Conservation (phyloP, 35 echinoderm and acorn worm species). For the Chiridota heheva region DNA sequence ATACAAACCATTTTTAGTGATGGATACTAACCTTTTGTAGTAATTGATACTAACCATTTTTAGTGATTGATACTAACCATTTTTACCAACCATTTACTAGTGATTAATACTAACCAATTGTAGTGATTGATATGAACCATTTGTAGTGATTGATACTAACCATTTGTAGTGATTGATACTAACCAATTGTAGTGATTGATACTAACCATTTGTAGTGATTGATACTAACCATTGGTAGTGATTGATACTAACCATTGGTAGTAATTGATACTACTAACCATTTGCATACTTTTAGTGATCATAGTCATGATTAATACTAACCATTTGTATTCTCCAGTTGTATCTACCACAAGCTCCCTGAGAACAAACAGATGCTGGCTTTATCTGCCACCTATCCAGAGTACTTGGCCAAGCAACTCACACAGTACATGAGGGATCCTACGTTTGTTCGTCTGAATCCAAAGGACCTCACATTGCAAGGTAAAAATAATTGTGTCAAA, state of each 20-base stretch:
- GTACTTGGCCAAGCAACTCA: constrained; percentile 82
- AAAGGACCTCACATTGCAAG: constrained; percentile 73
- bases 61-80: no score
- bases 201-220: not conserved
- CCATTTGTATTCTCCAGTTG: constrained; percentile 68
- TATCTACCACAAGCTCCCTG: constrained; percentile 81
- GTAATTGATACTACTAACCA: no score
- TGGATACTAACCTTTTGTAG: no score
- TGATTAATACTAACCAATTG: no score
- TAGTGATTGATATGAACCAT: no score
- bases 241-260: no score
- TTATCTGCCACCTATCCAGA: constrained; percentile 94
- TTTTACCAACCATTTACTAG: no score
- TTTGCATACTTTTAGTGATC: not conserved
- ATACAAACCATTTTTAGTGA: no score
- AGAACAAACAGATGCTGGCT: constrained; percentile 95
- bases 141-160: no score
- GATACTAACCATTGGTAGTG: not conserved
- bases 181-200: no score
- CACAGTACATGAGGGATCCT: constrained; percentile 93
- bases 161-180: no score
- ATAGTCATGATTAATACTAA: not conserved
- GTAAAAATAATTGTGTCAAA: constrained; percentile 34
- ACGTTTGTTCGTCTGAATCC: constrained; percentile 91
- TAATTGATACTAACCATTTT: no score